Conservation (phyloP, 2,888 invertebrate species). For the Campopleginae sp. region DNA sequence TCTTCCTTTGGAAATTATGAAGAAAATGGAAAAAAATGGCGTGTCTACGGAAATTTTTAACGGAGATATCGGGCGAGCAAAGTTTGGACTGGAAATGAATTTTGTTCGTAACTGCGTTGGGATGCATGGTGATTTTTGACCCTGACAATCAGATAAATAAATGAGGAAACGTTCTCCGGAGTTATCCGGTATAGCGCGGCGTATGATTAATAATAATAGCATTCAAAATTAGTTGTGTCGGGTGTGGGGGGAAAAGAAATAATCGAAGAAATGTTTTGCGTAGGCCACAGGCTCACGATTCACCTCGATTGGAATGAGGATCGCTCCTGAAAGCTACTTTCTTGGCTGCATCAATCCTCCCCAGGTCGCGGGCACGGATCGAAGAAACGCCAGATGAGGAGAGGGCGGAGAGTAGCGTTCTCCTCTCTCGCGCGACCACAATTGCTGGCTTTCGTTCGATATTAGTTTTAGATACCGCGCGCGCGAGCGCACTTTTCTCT, state of each 20-base stretch:
- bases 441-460: slow-evolving; percentile 81
- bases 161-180: not conserved
- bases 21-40: too few relatives aligned
- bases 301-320: slow-evolving; percentile 64
- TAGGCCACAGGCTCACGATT: slow-evolving; percentile 41
- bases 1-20: too few relatives aligned
- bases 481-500: slow-evolving; percentile 51
- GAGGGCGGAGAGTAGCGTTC: slow-evolving; percentile 33
- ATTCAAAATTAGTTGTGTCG: slow-evolving; percentile 83
- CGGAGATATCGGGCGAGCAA: too few relatives aligned
- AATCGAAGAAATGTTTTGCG: slow-evolving; percentile 60
- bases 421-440: slow-evolving; percentile 76
- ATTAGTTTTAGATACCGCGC: slow-evolving; percentile 81
- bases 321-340: slow-evolving; percentile 55
- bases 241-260: slow-evolving; percentile 53
- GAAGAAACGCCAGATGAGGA: slow-evolving; percentile 17
- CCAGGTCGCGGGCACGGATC: slow-evolving; percentile 3
- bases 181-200: slow-evolving; percentile 74
- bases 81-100: too few relatives aligned
- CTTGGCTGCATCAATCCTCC: slow-evolving; percentile 9
- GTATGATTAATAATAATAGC: slow-evolving; percentile 83
- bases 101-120: too few relatives aligned
- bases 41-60: too few relatives aligned
- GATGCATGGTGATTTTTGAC: too few relatives aligned
- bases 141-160: too few relatives aligned